phyloP scores from a whole-genome alignment of 1,140 invertebrate genomes.

The Carposina sasakii region DNA sequence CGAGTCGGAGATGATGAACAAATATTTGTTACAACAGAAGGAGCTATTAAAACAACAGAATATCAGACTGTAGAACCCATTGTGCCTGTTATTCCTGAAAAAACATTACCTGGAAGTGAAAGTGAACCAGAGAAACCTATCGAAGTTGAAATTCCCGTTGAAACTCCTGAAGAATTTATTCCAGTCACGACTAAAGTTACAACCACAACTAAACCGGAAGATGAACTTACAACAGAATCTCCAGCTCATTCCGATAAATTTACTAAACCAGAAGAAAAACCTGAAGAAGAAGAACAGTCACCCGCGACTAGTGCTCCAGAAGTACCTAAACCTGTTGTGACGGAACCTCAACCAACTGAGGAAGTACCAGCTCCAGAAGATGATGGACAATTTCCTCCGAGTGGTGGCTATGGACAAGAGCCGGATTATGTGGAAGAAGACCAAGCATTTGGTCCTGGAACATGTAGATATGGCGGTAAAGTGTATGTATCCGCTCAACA shows the following conservation, averaged over 20 bases:
- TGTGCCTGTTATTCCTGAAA: constrained; percentile 5
- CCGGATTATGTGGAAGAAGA: constrained; percentile 83
- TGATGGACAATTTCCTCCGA: constrained; percentile 54
- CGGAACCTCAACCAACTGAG: constrained; percentile 40
- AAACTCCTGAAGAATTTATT: constrained; percentile 36
- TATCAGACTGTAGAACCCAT: background rate
- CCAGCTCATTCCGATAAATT: constrained; percentile 28
- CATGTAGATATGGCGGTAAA: constrained; percentile 92
- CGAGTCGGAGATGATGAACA: too few relatives aligned
- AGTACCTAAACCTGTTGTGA: constrained; percentile 37
- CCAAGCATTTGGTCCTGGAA: constrained; percentile 86
- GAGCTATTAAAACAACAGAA: too few relatives aligned
- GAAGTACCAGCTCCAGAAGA: constrained; percentile 46
- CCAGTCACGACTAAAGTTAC: constrained; percentile 32
- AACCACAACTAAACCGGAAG: constrained; percentile 33
- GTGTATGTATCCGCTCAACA: constrained; percentile 95
- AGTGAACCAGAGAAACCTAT: constrained; percentile 14
- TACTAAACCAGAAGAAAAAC: constrained; percentile 35
- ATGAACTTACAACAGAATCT: constrained; percentile 29
- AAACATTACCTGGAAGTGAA: too few relatives aligned
- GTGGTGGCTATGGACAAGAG: constrained; percentile 73
- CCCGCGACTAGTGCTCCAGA: constrained; percentile 28
- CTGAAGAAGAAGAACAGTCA: constrained; percentile 20
- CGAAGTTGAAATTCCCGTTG: constrained; percentile 7
- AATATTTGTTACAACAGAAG: background rate